Evolutionary conservation across 2,113 vertebrate species (phyloP).

Genomic region (Chaetodon auriga): DNA sequence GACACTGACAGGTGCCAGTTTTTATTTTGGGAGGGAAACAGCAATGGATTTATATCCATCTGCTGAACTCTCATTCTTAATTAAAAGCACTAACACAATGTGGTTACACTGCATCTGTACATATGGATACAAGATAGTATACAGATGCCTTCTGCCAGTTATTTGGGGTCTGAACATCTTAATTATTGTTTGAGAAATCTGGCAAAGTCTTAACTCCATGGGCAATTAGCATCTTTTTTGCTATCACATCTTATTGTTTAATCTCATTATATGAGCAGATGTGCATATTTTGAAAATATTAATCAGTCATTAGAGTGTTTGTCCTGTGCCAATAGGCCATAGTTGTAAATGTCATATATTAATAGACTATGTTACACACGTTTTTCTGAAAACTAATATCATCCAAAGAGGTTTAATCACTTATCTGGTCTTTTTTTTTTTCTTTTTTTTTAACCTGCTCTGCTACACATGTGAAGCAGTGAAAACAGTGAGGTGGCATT

Average conservation of each 20-base stretch:
- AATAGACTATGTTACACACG: background rate
- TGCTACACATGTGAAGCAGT: background rate
- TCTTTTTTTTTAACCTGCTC: background rate
- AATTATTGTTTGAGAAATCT: slow-evolving; percentile 42
- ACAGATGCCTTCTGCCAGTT: slow-evolving; percentile 17
- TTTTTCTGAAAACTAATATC: background rate
- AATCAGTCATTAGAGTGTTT: background rate
- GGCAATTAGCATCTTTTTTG: background rate
- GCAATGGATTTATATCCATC: slow-evolving; percentile 51
- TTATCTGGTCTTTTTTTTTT: background rate
- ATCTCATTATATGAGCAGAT: background rate
- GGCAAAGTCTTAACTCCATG: slow-evolving; percentile 3
- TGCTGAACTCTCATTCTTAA: slow-evolving; percentile 57
- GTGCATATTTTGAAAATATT: background rate
- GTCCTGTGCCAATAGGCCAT: background rate
- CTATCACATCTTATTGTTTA: background rate
- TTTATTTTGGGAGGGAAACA: slow-evolving; percentile 43
- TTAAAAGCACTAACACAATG: slow-evolving; percentile 48
- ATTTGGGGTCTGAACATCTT: slow-evolving; percentile 38
- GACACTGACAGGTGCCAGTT: slow-evolving; percentile 65
- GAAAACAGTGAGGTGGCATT: slow-evolving; percentile 8
- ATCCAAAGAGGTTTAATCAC: background rate
- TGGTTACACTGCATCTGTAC: slow-evolving; percentile 49
- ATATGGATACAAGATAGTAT: slow-evolving; percentile 12
- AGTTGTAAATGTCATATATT: background rate